These are phyloP conservation scores for Centropyge bicolor DNA, from an alignment of 2,797 vertebrate genomes.

Conservation along the genomic window DNA sequence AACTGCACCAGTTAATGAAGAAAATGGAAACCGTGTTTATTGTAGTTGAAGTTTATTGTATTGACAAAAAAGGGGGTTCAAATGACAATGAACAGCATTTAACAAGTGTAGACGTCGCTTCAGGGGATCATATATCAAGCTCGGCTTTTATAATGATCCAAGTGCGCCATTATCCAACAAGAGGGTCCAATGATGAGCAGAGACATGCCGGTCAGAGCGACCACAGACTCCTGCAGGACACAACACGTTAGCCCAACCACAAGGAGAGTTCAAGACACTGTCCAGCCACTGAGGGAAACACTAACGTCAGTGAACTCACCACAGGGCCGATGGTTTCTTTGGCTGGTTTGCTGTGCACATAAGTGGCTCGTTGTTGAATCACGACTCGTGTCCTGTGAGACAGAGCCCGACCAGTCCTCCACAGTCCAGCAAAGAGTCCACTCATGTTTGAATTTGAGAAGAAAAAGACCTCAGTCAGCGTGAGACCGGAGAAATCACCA, in stretches of 20 bases:
- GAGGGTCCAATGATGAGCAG: conserved; percentile 63
- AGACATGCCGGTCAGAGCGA: conserved; percentile 57
- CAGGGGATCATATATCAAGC: conserved; percentile 19
- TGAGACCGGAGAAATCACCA: not conserved
- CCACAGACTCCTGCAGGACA: conserved; percentile 51
- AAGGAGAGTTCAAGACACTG: rapidly evolving
- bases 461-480: not conserved
- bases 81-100: not conserved
- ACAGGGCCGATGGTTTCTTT: conserved; percentile 29
- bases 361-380: conserved; percentile 39
- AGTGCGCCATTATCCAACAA: conserved; percentile 69
- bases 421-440: conserved; percentile 15
- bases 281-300: not conserved
- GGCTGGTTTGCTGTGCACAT: conserved; percentile 39
- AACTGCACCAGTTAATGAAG: conserved; percentile 13
- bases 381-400: not conserved
- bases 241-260: not conserved
- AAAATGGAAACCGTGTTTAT: not conserved
- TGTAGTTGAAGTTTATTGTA: conserved; percentile 40
- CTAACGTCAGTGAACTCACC: conserved; percentile 41
- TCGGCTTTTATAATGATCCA: conserved; percentile 54
- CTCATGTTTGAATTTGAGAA: conserved; percentile 17
- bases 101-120: not conserved
- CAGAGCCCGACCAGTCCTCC: not conserved
- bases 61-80: not conserved